Conservation (phyloP, 2,113 vertebrate genomes). For the Ifrita kowaldi region DNA sequence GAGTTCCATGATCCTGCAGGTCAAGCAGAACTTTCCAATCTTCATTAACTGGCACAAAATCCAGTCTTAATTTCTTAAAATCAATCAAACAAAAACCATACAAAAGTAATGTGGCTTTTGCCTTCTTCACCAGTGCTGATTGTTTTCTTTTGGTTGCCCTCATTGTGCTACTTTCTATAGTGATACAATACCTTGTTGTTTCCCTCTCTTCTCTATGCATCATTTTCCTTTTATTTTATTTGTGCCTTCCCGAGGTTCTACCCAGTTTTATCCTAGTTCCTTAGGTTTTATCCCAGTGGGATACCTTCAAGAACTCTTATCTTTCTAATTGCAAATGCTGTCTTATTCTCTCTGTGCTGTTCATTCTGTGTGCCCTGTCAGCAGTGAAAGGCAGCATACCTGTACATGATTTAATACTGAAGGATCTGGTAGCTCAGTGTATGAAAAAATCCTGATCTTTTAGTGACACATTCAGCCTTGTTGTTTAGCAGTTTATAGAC, state of each 20-base stretch:
- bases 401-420: background rate
- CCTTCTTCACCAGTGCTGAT: background rate
- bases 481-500: background rate
- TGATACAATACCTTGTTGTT: background rate
- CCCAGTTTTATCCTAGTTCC: background rate
- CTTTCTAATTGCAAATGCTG: background rate
- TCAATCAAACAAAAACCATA: background rate
- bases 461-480: background rate
- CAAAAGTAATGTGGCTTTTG: background rate
- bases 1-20: rapidly evolving
- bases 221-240: background rate
- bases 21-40: background rate
- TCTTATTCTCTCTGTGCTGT: background rate
- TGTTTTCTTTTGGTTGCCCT: background rate
- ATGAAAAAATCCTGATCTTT: background rate
- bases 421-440: background rate
- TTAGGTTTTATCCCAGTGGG: background rate
- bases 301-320: background rate
- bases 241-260: background rate
- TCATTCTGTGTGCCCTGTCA: background rate
- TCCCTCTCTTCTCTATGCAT: background rate
- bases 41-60: background rate
- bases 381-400: background rate
- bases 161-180: rapidly evolving
- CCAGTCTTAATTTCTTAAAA: background rate